Evolutionary conservation across 1,140 invertebrate genomes (phyloP).

Genomic region (Meloidogyne floridensis): DNA sequence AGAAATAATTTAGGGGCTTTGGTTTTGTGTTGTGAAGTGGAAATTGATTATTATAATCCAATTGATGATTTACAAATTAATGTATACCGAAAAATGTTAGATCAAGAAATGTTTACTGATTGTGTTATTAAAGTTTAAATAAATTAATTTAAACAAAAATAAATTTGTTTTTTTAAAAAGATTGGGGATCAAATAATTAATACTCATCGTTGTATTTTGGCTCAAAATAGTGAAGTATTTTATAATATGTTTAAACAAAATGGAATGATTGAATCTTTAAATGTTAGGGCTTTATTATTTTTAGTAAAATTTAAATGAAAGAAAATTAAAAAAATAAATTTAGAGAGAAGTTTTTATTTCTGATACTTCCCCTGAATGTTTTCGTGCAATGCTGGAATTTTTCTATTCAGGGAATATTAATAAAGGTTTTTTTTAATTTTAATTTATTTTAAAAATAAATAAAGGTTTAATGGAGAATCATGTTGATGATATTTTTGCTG

Average conservation of each 20-base stretch:
- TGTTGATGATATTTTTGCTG: constrained; percentile 6
- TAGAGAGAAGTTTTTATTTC: background rate
- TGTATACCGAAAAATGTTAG: background rate
- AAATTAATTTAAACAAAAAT: no score
- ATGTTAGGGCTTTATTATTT: background rate
- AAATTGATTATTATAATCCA: background rate
- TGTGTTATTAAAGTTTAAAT: background rate
- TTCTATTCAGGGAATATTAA: background rate
- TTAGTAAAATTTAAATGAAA: background rate
- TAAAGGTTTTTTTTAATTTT: background rate
- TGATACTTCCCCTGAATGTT: background rate
- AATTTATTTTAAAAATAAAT: background rate
- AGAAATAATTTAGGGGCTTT: background rate
- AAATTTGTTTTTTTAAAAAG: background rate
- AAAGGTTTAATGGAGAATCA: constrained; percentile 25
- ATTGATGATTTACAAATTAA: background rate
- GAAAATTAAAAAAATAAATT: background rate
- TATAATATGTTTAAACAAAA: background rate
- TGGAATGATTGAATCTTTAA: background rate
- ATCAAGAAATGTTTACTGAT: background rate
- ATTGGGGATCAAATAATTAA: background rate
- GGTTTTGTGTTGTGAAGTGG: background rate
- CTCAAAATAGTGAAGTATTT: constrained; percentile 4
- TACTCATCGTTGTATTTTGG: background rate
- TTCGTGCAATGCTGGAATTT: background rate